Conservation (phyloP, 2,888 invertebrate species). For the Pandemis heparana region DNA sequence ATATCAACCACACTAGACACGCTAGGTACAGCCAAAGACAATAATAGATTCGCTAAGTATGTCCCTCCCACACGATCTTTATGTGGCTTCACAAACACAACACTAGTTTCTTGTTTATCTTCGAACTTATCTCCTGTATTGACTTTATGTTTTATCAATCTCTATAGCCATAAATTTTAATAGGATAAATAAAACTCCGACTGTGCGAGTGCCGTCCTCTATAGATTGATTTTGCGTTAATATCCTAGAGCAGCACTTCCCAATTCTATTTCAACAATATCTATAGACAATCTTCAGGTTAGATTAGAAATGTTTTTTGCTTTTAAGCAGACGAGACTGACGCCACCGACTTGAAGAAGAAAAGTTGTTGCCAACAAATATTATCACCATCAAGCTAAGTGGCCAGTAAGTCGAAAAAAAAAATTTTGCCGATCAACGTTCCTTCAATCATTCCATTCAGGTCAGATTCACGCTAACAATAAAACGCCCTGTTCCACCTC, state of each 20-base stretch:
- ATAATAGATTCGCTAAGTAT: not conserved
- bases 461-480: not conserved
- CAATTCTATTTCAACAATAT: too few relatives aligned
- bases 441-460: not conserved
- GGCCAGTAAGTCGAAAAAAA: too few relatives aligned
- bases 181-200: not conserved
- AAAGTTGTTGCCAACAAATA: too few relatives aligned
- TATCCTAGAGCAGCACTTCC: too few relatives aligned
- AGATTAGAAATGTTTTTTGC: too few relatives aligned
- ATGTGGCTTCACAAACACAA: slow-evolving; percentile 1
- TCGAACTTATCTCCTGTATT: not conserved
- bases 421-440: not conserved
- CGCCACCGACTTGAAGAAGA: not conserved
- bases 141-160: slow-evolving; percentile 1
- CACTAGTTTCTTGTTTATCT: slow-evolving; percentile 4
- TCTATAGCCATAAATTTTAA: not conserved
- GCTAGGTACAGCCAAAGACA: not conserved
- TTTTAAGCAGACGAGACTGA: not conserved
- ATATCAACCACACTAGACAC: not conserved
- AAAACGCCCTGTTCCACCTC: not conserved
- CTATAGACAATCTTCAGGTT: too few relatives aligned
- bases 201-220: not conserved
- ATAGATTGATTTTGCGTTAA: not conserved
- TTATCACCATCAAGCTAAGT: too few relatives aligned
- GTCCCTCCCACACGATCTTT: not conserved